Conservation (phyloP, 2,888 invertebrate species). For the Himalopsyche anomala region DNA sequence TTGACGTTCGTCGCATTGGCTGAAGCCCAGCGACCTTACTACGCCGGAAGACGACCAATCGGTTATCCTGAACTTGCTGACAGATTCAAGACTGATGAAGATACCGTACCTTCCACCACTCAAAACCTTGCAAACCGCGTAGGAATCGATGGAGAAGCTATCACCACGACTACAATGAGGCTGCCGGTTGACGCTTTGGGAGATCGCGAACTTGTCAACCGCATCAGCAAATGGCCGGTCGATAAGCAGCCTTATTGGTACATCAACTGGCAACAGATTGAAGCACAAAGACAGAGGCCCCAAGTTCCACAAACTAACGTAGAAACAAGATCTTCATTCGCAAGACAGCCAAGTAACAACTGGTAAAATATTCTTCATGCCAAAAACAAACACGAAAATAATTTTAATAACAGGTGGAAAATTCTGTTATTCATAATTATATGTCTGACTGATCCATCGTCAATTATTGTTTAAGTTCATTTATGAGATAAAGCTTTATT, state of each 20-base stretch:
- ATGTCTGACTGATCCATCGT: too few relatives aligned
- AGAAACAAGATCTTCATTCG: constrained; percentile 1
- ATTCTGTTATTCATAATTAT: too few relatives aligned
- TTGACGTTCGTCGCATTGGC: constrained; percentile 69
- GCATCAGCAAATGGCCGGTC: constrained; percentile 80
- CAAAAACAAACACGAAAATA: neutral
- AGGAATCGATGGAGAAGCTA: constrained; percentile 70
- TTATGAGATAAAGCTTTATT: too few relatives aligned
- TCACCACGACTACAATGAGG: constrained; percentile 69
- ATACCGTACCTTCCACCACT: constrained; percentile 66
- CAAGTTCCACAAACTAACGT: neutral
- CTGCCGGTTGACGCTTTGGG: constrained; percentile 83
- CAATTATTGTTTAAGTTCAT: too few relatives aligned
- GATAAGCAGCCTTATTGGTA: constrained; percentile 86
- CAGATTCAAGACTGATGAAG: constrained; percentile 68
- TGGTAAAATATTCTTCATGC: neutral
- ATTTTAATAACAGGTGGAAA: too few relatives aligned
- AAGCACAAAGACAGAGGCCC: constrained; percentile 75
- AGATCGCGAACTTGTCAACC: constrained; percentile 78
- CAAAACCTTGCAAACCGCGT: constrained; percentile 75
- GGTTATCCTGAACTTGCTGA: constrained; percentile 78
- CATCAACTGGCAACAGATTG: constrained; percentile 82
- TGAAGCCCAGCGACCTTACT: constrained; percentile 80
- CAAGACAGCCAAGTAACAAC: neutral
- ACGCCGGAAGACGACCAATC: constrained; percentile 78